Evolutionary conservation across 2,797 vertebrate species (phyloP), one percentile per base, ranked within the genome.

Genomic region (Mus minutoides): DNA sequence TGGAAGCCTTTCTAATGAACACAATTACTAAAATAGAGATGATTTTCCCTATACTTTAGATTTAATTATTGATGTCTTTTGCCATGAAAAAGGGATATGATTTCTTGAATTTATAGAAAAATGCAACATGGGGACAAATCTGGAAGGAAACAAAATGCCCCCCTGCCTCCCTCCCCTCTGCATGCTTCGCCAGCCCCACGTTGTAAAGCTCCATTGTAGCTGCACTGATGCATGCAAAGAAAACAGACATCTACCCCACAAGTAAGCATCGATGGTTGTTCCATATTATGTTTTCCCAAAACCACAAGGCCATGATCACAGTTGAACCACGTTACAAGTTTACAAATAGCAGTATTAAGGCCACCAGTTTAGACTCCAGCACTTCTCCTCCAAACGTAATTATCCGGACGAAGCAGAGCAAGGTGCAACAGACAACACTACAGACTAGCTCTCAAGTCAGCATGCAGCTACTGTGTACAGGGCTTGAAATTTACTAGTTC

Each of bases 391-490:
- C 97, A 98, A 97, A 98, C 98, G 97, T 98, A 97, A 97, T 98
- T 98, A 97, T 98, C 97, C 95, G 97, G 98, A 98, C 97, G 98
- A 98, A 99, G 98, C 98, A 98, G 98, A 98, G 98, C 98, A 98
- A 97, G 98, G 98, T 98, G 98, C 98, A 99, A 98, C 98, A 99
- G 98, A 99, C 98, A 98, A 97, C 98, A 99, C 99, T 99, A 99
- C 98, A 99, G 98, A 98, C 98, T 98, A 98, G 96, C 98, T 99
- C 99, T 98, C 98, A 99, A 99, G 98, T 98, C 99, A 93, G 99
- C 99, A 99, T 99, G 99, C 99, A 99, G 99, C 98, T 98, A 99
- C 96, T 97, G 96, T 90, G 99, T 99, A 98, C 99, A 99, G 99
- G 99, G 99, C 99, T 99, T 99, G 99, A 99, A 99, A 99, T 99